phyloP scores from a whole-genome alignment of 2,888 invertebrate species.

The Bedellia somnulentella region DNA sequence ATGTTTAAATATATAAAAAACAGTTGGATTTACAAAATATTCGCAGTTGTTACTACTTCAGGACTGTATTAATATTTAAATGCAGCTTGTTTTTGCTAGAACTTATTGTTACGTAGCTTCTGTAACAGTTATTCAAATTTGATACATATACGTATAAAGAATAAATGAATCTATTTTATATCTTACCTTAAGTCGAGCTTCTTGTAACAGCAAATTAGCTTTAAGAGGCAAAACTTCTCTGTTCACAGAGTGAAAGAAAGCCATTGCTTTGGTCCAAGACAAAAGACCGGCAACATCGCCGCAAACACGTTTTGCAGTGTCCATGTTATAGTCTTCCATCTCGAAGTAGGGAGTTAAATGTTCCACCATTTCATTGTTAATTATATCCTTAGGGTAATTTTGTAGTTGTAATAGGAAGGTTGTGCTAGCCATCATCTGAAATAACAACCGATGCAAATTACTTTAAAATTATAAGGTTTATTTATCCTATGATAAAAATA shows the following conservation, averaged over 20 bases:
- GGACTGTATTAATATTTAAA: no score
- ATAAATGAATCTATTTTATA: no score
- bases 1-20: neutral
- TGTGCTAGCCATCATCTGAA: constrained; percentile 91
- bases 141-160: no score
- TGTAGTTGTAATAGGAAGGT: constrained; percentile 89
- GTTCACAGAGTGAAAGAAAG: constrained; percentile 93
- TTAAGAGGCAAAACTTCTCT: constrained; percentile 94
- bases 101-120: no score
- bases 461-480: no score
- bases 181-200: constrained; percentile 84
- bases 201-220: constrained; percentile 88
- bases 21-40: neutral
- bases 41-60: no score
- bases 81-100: no score
- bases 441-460: no score
- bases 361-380: constrained; percentile 97
- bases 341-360: constrained; percentile 87
- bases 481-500: no score
- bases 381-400: constrained; percentile 94
- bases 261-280: constrained; percentile 97
- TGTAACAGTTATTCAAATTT: no score
- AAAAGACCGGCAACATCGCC: constrained; percentile 94
- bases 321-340: constrained; percentile 97
- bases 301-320: constrained; percentile 92